Base-by-base conservation (phyloP, 1,140 invertebrate species). In the Procambarus virginalis region DNA sequence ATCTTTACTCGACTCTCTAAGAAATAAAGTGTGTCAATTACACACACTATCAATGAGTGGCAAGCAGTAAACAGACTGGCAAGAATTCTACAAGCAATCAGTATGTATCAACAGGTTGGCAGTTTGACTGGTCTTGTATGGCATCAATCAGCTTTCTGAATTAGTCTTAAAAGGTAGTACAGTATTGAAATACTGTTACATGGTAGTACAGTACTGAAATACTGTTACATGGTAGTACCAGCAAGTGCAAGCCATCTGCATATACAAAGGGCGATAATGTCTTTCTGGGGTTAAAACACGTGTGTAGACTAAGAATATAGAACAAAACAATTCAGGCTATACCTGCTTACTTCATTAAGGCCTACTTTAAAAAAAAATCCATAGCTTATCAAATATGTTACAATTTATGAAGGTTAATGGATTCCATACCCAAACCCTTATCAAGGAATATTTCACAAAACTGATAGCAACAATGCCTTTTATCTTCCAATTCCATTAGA, bases 21-120 rank as follows among this genome's bases (percentile, higher is more conserved):
- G 20, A 70, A 55, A 55, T 8, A 55, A 55, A 70, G 1, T 73
- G 68, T 73, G 49, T 3, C 48, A 9, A 51, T 49, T 49, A 12
- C 51, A 22, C 58, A 81, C 49, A 51, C n/a, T 34, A 58, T n/a
- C 55, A 81, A 81, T 58, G 79, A 81, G 51, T 58, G 79, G 58
- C 51, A 12, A n/a, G n/a, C 51, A 22, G 51, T 12, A 6, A 81
- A 81, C 51, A 58, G 5, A 34, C 79, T 81, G 51, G 79, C 55
- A 34, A 55, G 17, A 60, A 58, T n/a, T 51, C 79, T 60, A 81
- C n/a, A 81, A n/a, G 51, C 58, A 81, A 60, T 51, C 8, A 9
- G 3, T 20, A 22, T 81, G 49, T 55, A 81, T 51, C 51, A 81
- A 48, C 34, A 58, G n/a, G 48, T 55, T 81, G 79, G 79, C 79